Evolutionary conservation across 2,888 invertebrate species (phyloP).

Genomic region (Acanthosepion pharaonis): DNA sequence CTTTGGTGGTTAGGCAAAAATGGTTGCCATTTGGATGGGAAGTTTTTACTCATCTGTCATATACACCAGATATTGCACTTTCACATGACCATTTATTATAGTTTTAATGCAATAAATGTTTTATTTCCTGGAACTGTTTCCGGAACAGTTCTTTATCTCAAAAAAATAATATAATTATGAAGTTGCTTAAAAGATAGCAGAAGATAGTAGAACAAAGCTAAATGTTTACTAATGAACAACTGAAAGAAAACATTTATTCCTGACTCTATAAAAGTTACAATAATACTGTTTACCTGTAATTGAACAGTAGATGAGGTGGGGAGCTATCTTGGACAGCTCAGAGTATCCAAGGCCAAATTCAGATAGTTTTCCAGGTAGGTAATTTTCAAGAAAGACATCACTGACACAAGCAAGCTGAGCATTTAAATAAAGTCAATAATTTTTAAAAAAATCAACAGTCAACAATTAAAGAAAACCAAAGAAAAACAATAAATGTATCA

Average conservation of each 20-base stretch:
- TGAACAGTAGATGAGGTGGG: slow-evolving; percentile 91
- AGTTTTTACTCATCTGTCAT: too few relatives aligned
- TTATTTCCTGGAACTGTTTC: too few relatives aligned
- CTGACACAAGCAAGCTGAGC: slow-evolving; percentile 82
- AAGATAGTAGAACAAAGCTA: too few relatives aligned
- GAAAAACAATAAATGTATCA: neutral
- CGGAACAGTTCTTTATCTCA: too few relatives aligned
- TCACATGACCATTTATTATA: too few relatives aligned
- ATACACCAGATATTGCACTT: too few relatives aligned
- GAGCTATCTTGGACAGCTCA: slow-evolving; percentile 81
- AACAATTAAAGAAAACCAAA: neutral
- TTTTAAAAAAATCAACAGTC: neutral
- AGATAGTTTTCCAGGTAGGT: slow-evolving; percentile 90
- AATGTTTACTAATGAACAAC: too few relatives aligned
- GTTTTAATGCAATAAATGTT: too few relatives aligned
- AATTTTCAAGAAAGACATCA: slow-evolving; percentile 95
- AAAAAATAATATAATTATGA: too few relatives aligned
- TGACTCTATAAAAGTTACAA: neutral
- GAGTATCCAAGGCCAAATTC: slow-evolving; percentile 86
- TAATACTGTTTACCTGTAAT: slow-evolving; percentile 80
- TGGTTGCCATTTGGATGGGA: too few relatives aligned
- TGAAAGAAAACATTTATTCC: neutral
- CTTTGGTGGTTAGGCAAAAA: too few relatives aligned
- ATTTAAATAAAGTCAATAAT: neutral
- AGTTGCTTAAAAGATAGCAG: too few relatives aligned